Evolutionary conservation across 2,113 vertebrate species (phyloP).

Genomic region (Zeus faber): DNA sequence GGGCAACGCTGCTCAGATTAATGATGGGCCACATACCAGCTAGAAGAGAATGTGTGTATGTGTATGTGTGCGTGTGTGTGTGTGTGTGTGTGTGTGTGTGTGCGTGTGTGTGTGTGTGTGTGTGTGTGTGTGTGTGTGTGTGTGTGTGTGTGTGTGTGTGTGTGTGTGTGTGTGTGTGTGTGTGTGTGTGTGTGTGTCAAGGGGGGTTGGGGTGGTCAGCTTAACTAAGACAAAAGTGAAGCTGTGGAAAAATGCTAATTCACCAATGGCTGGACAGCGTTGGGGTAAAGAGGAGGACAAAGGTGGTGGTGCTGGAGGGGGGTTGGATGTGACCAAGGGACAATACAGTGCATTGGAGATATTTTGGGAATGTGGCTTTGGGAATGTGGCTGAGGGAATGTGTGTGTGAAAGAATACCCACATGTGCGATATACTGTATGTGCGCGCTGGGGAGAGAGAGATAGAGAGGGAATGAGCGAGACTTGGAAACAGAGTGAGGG

Average conservation of each 20-base stretch:
- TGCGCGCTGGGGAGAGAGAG: neutral
- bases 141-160: too few species aligned
- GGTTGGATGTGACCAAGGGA: neutral
- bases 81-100: too few species aligned
- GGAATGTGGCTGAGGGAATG: neutral
- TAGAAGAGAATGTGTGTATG: too few species aligned
- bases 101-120: too few species aligned
- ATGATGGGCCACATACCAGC: too few species aligned
- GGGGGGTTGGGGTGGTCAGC: neutral
- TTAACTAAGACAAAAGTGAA: neutral
- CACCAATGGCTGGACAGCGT: neutral
- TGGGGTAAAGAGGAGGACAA: neutral
- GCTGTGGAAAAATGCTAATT: neutral
- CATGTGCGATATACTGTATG: neutral
- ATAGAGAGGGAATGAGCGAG: neutral
- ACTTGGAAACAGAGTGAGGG: neutral
- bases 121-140: too few species aligned
- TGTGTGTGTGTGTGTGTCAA: neutral
- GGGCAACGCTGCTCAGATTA: too few species aligned
- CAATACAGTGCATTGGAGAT: neutral
- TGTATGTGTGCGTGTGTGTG: too few species aligned
- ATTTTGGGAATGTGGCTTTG: neutral
- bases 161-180: too few species aligned
- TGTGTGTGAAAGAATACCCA: neutral
- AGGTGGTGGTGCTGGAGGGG: neutral